Evolutionary conservation across 2,888 invertebrate species (phyloP).

Genomic region (Nematopogon swammerdamellus): DNA sequence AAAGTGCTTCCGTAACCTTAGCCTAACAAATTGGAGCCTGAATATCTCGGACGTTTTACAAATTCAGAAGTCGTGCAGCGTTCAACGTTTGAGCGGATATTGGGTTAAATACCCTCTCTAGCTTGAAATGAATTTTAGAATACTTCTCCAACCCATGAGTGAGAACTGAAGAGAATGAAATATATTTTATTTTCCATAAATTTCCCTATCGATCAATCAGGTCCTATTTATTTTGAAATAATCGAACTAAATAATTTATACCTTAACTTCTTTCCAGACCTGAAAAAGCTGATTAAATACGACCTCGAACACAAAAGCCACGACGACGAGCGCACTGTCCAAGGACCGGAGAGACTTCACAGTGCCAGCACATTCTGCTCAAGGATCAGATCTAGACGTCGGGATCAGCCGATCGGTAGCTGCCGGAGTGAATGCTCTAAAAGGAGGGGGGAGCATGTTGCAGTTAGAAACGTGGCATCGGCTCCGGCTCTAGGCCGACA

Average conservation of each 20-base stretch:
- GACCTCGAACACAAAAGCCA: slow-evolving; percentile 43
- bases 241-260: neutral
- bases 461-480: slow-evolving; percentile 26
- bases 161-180: no score
- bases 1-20: no score
- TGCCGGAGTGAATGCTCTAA: slow-evolving; percentile 31
- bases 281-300: slow-evolving; percentile 65
- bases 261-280: slow-evolving; percentile 49
- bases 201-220: no score
- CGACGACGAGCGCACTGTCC: slow-evolving; percentile 15
- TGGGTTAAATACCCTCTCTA: no score
- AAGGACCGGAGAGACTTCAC: slow-evolving; percentile 39
- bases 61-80: no score
- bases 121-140: no score
- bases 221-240: neutral
- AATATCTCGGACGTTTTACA: no score
- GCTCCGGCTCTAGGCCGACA: slow-evolving; percentile 27
- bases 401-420: slow-evolving; percentile 15
- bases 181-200: no score
- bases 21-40: no score
- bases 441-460: slow-evolving; percentile 15
- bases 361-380: slow-evolving; percentile 49
- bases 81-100: no score
- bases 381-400: slow-evolving; percentile 29
- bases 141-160: no score